phyloP scores from a whole-genome alignment of 2,888 invertebrate species.

The Cheiracanthium punctorium region DNA sequence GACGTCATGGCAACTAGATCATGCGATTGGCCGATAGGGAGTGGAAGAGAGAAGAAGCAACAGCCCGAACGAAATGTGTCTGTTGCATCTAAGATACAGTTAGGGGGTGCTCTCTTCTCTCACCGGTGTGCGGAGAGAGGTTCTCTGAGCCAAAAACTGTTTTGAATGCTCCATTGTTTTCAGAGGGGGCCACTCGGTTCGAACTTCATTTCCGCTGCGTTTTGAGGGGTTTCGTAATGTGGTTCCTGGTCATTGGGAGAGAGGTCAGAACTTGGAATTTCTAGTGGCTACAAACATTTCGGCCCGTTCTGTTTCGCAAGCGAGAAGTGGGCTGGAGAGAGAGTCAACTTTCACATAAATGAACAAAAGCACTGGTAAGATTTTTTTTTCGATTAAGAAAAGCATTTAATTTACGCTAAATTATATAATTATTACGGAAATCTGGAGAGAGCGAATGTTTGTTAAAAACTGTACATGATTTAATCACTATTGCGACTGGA shows the following conservation, averaged over 20 bases:
- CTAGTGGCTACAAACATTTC: not conserved
- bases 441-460: too few relatives aligned
- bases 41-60: constrained; percentile 3
- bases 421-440: too few relatives aligned
- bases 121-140: not conserved
- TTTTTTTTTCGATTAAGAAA: too few relatives aligned
- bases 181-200: not conserved
- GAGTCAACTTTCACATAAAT: too few relatives aligned
- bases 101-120: not conserved
- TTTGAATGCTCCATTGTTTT: not conserved
- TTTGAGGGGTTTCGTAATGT: not conserved
- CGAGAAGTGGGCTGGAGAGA: not conserved
- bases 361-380: too few relatives aligned
- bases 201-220: not conserved
- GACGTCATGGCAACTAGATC: constrained; percentile 14
- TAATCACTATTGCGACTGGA: too few relatives aligned
- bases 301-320: not conserved
- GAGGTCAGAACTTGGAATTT: not conserved
- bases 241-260: not conserved
- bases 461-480: too few relatives aligned
- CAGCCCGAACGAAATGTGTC: constrained; percentile 8
- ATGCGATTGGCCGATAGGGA: not conserved
- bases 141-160: not conserved
- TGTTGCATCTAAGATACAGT: constrained; percentile 8
- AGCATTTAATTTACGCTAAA: too few relatives aligned